Base-by-base conservation (phyloP, 2,113 vertebrate genomes). In the Strix uralensis region DNA sequence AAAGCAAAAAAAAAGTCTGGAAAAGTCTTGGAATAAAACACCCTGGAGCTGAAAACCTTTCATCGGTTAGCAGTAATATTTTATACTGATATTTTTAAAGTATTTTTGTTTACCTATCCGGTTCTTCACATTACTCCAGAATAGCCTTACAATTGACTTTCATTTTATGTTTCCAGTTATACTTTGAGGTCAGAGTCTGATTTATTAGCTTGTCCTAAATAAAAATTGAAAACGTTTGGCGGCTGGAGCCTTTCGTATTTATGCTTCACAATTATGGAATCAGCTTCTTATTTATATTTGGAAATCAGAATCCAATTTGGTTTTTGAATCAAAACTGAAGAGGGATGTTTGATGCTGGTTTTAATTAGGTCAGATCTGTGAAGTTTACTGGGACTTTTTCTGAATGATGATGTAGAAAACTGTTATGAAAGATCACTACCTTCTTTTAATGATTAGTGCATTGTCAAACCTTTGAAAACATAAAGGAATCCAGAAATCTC, bases 141-240 rank as follows among this genome's bases (percentile, higher is more conserved):
- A 72, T 73, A 38, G 36, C 46, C 62, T 92, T 58, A 80, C 46
- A 85, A 72, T 21, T 91, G 59, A 83, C 54, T 88, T 85, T 58
- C 55, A 91, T 87, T 88, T 95, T 83, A 55, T 87, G 58, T 82
- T 96, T 87, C 70, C 86, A 95, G 61, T 58, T 81, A 51, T 3
- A 10, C 49, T 92, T 65, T 58, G 70, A 97, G 89, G 66, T 90
- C 81, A 85, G 36, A 92, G 66, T 19, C 66, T 95, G 81, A 96
- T 95, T 96, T 97, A 97, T 95, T 92, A 74, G 34, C 58, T 90
- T 92, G 62, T 51, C 81, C 73, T 85, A 62, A 95, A 87, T 62
- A 88, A 94, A 92, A 95, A 94, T 85, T 91, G 81, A 85, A 96
- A 96, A 90, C 5, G 1, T 91, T 95, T 91, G 88, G 88, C 2